phyloP scores from a whole-genome alignment of 2,888 invertebrate species.

The Heliconius sara region DNA sequence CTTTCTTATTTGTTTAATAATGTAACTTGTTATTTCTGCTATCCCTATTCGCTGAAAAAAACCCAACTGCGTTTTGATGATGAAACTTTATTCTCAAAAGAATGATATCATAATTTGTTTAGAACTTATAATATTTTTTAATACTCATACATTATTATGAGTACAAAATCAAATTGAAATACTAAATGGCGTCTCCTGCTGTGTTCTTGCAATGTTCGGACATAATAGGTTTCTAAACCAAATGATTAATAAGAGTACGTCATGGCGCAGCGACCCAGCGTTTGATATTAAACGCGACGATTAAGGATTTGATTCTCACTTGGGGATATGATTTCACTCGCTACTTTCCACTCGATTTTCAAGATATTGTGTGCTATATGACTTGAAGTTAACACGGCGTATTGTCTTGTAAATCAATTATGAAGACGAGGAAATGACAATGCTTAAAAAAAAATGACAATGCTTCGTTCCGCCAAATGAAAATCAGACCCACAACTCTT shows the following conservation, averaged over 20 bases:
- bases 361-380: too few relatives aligned
- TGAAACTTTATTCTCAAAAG: neutral
- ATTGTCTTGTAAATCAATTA: too few relatives aligned
- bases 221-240: neutral
- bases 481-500: too few relatives aligned
- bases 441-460: too few relatives aligned
- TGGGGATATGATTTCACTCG: too few relatives aligned
- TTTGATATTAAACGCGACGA: too few relatives aligned
- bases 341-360: too few relatives aligned
- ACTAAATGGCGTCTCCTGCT: slow-evolving; percentile 35
- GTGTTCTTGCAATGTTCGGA: slow-evolving; percentile 2
- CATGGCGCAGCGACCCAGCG: too few relatives aligned
- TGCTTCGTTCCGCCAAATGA: too few relatives aligned
- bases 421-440: too few relatives aligned
- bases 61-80: neutral
- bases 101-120: neutral
- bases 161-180: slow-evolving; percentile 27
- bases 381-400: too few relatives aligned
- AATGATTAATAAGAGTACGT: neutral
- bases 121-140: neutral
- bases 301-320: too few relatives aligned
- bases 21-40: neutral
- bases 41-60: neutral
- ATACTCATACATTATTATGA: slow-evolving; percentile 11
- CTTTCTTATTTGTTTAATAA: neutral